These are phyloP conservation scores for Crocidura indochinensis DNA, from an alignment of 2,797 vertebrate genomes.

Conservation along the genomic window DNA sequence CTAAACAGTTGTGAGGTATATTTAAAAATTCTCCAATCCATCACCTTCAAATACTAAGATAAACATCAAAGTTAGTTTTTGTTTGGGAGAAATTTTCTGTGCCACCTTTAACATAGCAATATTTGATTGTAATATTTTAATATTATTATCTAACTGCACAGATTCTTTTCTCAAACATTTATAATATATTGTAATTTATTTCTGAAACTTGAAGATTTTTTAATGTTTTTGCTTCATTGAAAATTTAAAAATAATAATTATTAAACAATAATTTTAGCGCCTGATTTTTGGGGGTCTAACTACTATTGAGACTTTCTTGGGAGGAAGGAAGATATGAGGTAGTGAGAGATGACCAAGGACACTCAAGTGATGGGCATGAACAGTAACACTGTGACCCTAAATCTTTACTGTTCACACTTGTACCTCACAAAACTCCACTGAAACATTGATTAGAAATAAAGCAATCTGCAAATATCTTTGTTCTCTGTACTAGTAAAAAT, in stretches of 20 bases:
- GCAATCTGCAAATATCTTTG: not conserved
- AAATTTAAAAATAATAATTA: conserved; percentile 58
- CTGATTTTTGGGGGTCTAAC: conserved; percentile 1
- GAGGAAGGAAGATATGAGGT: too few relatives aligned
- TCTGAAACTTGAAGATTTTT: not conserved
- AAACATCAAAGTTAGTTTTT: not conserved
- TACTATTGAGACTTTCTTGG: too few relatives aligned
- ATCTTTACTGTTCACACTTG: too few relatives aligned
- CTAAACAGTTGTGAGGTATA: not conserved
- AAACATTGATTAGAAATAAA: too few relatives aligned
- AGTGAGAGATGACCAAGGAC: too few relatives aligned
- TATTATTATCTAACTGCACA: conserved; percentile 21
- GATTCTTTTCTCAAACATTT: conserved; percentile 39
- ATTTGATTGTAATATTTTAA: conserved; percentile 55
- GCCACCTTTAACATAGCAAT: not conserved
- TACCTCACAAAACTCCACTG: not conserved
- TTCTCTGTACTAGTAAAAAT: conserved; percentile 11
- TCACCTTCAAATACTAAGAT: conserved; percentile 35
- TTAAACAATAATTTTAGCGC: not conserved
- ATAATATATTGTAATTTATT: not conserved
- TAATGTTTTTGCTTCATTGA: conserved; percentile 22
- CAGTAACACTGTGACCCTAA: too few relatives aligned
- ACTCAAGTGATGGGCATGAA: too few relatives aligned
- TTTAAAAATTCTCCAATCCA: not conserved
- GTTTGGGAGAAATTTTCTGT: conserved; percentile 40